Percentiles rank a stretch among this genome's conserved stretches.
Conservation (phyloP, 1,140 invertebrate species). For the Lepidurus arcticus region DNA sequence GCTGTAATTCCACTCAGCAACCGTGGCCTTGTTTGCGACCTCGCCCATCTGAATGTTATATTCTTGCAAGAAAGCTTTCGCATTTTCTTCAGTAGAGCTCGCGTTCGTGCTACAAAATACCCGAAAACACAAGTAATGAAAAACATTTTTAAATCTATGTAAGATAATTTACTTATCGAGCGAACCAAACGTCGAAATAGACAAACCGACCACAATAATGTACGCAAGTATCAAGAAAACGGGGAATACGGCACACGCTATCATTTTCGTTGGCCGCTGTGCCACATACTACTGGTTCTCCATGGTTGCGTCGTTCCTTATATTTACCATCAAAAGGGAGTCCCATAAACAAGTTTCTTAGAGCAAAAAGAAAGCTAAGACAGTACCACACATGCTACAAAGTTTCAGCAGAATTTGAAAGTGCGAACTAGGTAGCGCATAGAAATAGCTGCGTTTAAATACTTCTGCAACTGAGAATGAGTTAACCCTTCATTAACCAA, state of each 20-base stretch:
- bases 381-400: too few relatives aligned
- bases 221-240: neutral
- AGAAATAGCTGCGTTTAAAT: too few relatives aligned
- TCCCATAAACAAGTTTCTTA: too few relatives aligned
- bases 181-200: neutral
- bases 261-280: neutral
- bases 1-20: conserved; percentile 41
- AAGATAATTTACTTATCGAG: neutral
- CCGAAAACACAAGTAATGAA: neutral
- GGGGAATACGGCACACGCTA: neutral
- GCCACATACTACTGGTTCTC: neutral
- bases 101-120: neutral
- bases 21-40: conserved; percentile 35
- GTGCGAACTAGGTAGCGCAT: too few relatives aligned
- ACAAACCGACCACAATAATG: neutral
- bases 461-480: too few relatives aligned
- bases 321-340: too few relatives aligned
- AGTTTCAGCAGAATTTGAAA: too few relatives aligned
- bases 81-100: conserved; percentile 38
- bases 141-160: neutral
- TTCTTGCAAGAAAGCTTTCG: conserved; percentile 38
- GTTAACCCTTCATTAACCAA: too few relatives aligned
- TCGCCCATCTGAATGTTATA: conserved; percentile 37
- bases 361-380: too few relatives aligned
- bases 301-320: too few relatives aligned